Base-by-base conservation (phyloP, 2,888 invertebrate genomes). In the Julus scandinavius region DNA sequence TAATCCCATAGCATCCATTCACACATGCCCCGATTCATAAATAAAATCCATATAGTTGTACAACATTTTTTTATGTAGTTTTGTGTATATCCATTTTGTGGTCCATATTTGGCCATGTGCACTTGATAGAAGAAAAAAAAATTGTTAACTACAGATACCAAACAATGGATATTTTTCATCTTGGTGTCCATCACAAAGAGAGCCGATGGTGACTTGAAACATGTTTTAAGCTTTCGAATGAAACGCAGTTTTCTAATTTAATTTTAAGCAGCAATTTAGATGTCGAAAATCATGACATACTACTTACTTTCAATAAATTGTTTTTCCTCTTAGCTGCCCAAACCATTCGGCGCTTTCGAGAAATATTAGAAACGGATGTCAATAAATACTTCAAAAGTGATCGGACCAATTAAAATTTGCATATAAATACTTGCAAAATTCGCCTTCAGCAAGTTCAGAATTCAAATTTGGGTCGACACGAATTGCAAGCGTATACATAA, bases 311-410 rank as follows among this genome's bases (percentile, higher is more conserved):
- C 80, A 80, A 80, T 80, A 80, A 80, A 80, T 80, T 80, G 80
- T 80, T 80, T 80, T 80, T 80, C 80, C 80, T 80, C 80, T 1
- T 80, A 40, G 80, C 80, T 80, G 80, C 80, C 80, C 80, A 38
- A 80, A 80, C 40, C 80, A 80, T 80, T 38, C 80, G 38, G 15
- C 38, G 40, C 80, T 80, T 80, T 80, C 38, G 80, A 80, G 80
- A 80, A 80, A 80, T 80, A 80, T 80, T 80, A 80, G 80, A 80
- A 80, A 80, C 80, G 80, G 80, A 80, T 80, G 80, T 80, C 80
- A 80, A 80, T 80, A 80, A 80, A 80, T 80, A 80, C 80, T 80
- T 80, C 80, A 80, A 80, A 80, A 80, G 38, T 80, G 80, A 80
- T 80, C 29, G 80, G 80, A 29, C 80, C 80, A 80, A 80, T 80